Percentiles rank a stretch among this genome's conserved stretches.
Evolutionary conservation across 1,140 invertebrate species (phyloP).

Genomic region (Drosophila sp.): DNA sequence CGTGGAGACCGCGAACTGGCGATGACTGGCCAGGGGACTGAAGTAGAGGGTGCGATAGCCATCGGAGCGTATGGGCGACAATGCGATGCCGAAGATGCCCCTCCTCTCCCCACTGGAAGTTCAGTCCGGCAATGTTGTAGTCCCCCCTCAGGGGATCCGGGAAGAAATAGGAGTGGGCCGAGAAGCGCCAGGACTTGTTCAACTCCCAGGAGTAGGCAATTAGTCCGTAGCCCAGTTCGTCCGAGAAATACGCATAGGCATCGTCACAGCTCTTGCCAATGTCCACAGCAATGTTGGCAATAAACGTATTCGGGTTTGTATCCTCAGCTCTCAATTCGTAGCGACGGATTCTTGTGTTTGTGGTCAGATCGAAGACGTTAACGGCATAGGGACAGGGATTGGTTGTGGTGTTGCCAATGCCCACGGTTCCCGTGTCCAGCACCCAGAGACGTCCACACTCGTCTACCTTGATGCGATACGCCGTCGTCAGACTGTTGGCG

Average conservation of each 20-base stretch:
- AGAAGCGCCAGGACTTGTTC: conserved; percentile 91
- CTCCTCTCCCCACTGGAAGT: conserved; percentile 93
- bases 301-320: conserved; percentile 91
- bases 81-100: conserved; percentile 92
- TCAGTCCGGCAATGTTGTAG: conserved; percentile 91
- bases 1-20: conserved; percentile 92
- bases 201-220: conserved; percentile 91
- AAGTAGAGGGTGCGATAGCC: conserved; percentile 90
- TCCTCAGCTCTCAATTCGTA: conserved; percentile 90
- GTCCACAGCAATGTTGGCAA: conserved; percentile 92
- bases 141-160: conserved; percentile 91
- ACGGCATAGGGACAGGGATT: conserved; percentile 90
- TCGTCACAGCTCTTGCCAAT: conserved; percentile 91
- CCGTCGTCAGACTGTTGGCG: conserved; percentile 89
- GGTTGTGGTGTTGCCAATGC: conserved; percentile 90
- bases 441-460: conserved; percentile 92
- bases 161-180: conserved; percentile 90
- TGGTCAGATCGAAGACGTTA: conserved; percentile 91
- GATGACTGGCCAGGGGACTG: conserved; percentile 90
- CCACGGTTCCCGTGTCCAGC: conserved; percentile 91
- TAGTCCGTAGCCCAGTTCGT: conserved; percentile 92
- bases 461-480: conserved; percentile 90
- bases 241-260: conserved; percentile 91
- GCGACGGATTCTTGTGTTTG: conserved; percentile 88
- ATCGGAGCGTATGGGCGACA: conserved; percentile 88